These are phyloP conservation scores for Dicroscelio sp. DNA, from an alignment of 2,888 invertebrate genomes.

Conservation along the genomic window DNA sequence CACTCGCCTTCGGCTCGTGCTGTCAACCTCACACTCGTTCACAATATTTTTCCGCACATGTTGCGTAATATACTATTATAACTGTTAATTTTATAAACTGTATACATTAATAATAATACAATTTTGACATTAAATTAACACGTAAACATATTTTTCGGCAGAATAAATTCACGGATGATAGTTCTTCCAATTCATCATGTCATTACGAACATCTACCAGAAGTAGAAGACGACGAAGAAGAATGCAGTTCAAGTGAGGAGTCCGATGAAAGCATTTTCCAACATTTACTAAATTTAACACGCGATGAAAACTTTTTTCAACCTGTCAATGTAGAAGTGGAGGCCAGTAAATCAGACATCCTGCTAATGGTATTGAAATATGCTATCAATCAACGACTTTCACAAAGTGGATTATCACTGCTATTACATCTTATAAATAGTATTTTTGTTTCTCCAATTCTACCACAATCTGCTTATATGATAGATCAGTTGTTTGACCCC, in stretches of 20 bases:
- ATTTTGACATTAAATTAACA: too few species aligned
- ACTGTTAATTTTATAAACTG: too few species aligned
- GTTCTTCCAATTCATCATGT: too few species aligned
- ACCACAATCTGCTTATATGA: background rate
- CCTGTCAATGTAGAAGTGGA: background rate
- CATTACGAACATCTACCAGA: too few species aligned
- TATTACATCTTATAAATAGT: background rate
- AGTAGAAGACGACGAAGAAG: too few species aligned
- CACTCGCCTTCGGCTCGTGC: too few species aligned
- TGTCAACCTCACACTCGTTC: too few species aligned
- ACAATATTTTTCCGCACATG: too few species aligned
- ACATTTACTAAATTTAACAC: background rate
- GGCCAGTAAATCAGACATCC: background rate
- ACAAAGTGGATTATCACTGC: background rate
- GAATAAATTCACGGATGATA: too few species aligned
- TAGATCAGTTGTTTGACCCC: conserved; percentile 6
- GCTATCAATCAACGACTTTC: background rate
- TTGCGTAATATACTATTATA: too few species aligned
- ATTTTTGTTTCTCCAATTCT: background rate
- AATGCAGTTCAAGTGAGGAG: background rate
- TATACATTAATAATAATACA: too few species aligned
- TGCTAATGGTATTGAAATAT: background rate
- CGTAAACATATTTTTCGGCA: too few species aligned
- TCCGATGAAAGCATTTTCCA: background rate
- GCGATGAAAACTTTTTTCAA: background rate